A percentile compares a stretch with the other conserved stretches of the same genome.
Evolutionary conservation across 2,888 invertebrate genomes (phyloP).

Genomic region (Himalopsyche kuldschensis): DNA sequence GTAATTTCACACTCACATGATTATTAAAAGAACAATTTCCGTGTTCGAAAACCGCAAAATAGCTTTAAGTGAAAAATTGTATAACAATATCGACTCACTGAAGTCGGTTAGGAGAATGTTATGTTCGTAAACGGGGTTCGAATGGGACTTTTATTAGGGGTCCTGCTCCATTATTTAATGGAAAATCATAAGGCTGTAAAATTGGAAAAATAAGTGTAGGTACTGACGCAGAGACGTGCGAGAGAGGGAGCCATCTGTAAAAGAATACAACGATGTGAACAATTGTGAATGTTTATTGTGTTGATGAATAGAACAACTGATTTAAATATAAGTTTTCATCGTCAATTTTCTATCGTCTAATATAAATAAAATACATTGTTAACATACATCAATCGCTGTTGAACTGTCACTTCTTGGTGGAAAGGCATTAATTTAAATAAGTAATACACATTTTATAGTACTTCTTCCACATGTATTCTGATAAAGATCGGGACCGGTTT

Average conservation of each 20-base stretch:
- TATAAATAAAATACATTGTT: no score
- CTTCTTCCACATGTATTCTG: no score
- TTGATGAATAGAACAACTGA: no score
- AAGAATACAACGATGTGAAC: background rate
- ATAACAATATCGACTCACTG: background rate
- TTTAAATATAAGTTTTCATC: no score
- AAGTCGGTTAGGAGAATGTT: background rate
- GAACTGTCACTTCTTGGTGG: no score
- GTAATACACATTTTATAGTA: no score
- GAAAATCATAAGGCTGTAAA: slow-evolving; percentile 27
- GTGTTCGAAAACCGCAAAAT: background rate
- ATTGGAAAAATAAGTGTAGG: slow-evolving; percentile 22
- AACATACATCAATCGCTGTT: no score
- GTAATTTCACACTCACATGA: no score
- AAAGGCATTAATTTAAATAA: no score
- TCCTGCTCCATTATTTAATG: slow-evolving; percentile 17
- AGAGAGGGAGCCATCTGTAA: background rate
- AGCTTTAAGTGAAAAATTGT: background rate
- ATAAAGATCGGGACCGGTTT: no score
- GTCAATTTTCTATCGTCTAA: no score
- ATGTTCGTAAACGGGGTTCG: background rate
- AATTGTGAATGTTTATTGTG: no score
- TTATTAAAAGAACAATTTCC: background rate
- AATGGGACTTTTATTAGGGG: slow-evolving; percentile 4
- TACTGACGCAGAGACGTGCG: background rate